These are phyloP conservation scores for Harmothoe impar DNA, from an alignment of 2,888 invertebrate species.

Conservation along the genomic window DNA sequence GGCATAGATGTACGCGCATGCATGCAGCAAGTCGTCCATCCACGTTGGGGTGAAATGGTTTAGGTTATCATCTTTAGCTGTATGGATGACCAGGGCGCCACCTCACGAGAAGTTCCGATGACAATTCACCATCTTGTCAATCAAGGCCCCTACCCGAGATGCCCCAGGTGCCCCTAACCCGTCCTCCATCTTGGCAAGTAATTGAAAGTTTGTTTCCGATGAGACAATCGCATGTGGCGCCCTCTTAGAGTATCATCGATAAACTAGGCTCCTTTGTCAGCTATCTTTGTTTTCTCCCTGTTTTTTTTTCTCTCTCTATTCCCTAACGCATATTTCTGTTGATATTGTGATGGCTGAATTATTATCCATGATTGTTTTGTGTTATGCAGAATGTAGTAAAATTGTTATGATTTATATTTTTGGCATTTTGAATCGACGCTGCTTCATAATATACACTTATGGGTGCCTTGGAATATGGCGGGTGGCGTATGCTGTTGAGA, in stretches of 20 bases:
- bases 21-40: no score
- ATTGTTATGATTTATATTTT: no score
- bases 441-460: no score
- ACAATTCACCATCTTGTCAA: slow-evolving; percentile 29
- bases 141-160: neutral
- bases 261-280: slow-evolving; percentile 19
- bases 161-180: neutral
- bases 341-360: no score
- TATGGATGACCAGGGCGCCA: slow-evolving; percentile 21
- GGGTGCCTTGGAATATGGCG: no score
- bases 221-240: slow-evolving; percentile 39
- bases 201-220: slow-evolving; percentile 46
- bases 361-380: no score
- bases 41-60: neutral
- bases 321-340: no score
- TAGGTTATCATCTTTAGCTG: neutral
- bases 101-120: slow-evolving; percentile 3
- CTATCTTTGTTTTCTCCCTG: neutral
- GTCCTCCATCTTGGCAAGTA: slow-evolving; percentile 29
- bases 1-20: no score
- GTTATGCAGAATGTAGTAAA: no score
- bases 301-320: neutral
- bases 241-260: neutral
- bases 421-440: no score
- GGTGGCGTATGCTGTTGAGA: no score